Evolutionary conservation across 2,113 vertebrate genomes (phyloP).

Genomic region (Columba livia): DNA sequence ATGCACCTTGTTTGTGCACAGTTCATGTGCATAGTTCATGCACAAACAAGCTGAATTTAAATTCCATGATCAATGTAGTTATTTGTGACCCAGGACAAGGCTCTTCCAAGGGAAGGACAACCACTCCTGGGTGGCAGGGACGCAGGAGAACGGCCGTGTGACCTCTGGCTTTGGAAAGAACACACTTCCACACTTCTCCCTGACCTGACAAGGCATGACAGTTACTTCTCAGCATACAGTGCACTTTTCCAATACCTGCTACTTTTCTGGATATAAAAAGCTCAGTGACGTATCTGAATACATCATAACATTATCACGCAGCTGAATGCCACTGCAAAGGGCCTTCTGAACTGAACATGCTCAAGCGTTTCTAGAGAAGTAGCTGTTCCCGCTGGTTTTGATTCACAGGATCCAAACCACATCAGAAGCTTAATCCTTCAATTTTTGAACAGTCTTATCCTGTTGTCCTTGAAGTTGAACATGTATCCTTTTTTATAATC

Average conservation of each 20-base stretch:
- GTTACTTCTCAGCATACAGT: neutral
- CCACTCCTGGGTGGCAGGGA: fast-evolving
- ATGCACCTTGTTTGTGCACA: neutral
- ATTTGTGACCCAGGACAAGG: neutral
- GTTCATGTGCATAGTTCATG: no score
- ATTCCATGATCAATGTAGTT: neutral
- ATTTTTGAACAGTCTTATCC: neutral
- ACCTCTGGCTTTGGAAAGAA: neutral
- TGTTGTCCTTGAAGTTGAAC: neutral
- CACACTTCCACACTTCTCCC: neutral
- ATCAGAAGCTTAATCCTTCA: neutral
- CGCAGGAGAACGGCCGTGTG: neutral
- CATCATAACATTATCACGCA: fast-evolving
- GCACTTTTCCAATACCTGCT: neutral
- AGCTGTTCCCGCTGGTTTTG: neutral
- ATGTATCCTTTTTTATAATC: neutral
- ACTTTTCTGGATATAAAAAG: neutral
- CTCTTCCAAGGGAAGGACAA: neutral
- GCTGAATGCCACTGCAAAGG: fast-evolving
- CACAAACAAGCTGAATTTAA: neutral
- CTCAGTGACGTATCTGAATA: neutral
- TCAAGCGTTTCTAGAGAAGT: neutral
- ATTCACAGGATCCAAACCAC: neutral
- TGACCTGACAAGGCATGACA: neutral
- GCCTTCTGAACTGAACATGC: no score